Percentiles rank a stretch among this genome's conserved stretches.
Conservation (phyloP, 2,113 vertebrate genomes). For the Proteles cristata region DNA sequence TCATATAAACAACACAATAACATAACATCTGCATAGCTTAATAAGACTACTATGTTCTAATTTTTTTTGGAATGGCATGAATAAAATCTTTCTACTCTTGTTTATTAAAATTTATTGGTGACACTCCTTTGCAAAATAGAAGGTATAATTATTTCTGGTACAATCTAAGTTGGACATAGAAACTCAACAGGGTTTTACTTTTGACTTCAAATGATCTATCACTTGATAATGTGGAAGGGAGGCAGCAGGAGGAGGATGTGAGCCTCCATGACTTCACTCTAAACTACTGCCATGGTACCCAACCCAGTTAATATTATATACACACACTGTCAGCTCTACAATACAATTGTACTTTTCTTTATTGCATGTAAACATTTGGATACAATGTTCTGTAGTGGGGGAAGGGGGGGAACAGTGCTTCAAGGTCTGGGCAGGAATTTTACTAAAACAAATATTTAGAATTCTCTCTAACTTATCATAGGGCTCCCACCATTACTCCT, state of each 20-base stretch:
- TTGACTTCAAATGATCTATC: conserved; percentile 77
- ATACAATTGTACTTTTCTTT: conserved; percentile 51
- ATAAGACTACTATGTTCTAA: conserved; percentile 86
- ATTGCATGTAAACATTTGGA: conserved; percentile 8
- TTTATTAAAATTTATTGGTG: conserved; percentile 88
- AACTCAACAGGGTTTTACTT: conserved; percentile 82
- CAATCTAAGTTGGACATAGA: conserved; percentile 81
- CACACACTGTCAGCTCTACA: conserved; percentile 47
- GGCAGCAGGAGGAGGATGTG: neutral
- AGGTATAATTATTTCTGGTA: conserved; percentile 85
- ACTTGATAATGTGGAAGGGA: conserved; percentile 19
- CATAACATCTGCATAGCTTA: conserved; percentile 87
- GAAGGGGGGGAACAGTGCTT: neutral
- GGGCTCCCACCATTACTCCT: neutral
- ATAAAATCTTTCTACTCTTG: conserved; percentile 84
- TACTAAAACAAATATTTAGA: conserved; percentile 45
- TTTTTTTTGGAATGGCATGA: conserved; percentile 84
- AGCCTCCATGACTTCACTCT: conserved; percentile 45
- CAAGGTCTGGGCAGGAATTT: neutral
- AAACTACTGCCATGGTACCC: neutral
- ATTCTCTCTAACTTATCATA: neutral
- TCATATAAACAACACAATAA: conserved; percentile 85
- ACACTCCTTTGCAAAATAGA: conserved; percentile 82
- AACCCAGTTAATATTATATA: conserved; percentile 45
- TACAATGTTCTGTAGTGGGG: neutral